These are phyloP conservation scores for Euplagia quadripunctaria DNA, from an alignment of 2,888 invertebrate genomes.

Conservation along the genomic window DNA sequence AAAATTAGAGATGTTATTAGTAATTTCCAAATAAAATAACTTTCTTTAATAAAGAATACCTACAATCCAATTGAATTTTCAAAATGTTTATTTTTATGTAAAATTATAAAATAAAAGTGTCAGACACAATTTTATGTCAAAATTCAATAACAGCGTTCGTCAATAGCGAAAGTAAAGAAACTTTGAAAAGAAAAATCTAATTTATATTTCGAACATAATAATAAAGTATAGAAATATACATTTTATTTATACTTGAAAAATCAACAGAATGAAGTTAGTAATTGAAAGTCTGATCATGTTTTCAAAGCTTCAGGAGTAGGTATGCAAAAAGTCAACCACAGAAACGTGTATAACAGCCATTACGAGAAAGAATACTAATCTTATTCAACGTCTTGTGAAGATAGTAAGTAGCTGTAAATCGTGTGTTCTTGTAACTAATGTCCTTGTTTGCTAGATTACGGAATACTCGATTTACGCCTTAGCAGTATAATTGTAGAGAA, in stretches of 20 bases:
- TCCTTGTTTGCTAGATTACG: slow-evolving; percentile 42
- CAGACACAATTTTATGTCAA: not conserved
- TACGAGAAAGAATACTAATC: slow-evolving; percentile 40
- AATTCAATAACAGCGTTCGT: not conserved
- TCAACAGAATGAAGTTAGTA: not conserved
- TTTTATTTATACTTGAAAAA: slow-evolving; percentile 2
- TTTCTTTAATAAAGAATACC: too few species aligned
- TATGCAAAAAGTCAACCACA: slow-evolving; percentile 8
- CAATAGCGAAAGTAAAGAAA: not conserved
- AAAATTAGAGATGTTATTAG: too few species aligned
- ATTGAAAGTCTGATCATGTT: slow-evolving; percentile 4
- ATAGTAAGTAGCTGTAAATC: slow-evolving; percentile 44
- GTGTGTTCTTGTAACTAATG: slow-evolving; percentile 38
- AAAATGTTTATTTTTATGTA: not conserved
- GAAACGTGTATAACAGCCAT: slow-evolving; percentile 25
- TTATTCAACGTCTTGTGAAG: slow-evolving; percentile 31
- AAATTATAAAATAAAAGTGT: not conserved
- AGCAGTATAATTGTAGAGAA: slow-evolving; percentile 18
- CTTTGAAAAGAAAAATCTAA: not conserved
- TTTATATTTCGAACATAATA: slow-evolving; percentile 3
- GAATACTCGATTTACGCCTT: slow-evolving; percentile 29
- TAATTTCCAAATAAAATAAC: too few species aligned
- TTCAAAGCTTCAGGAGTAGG: not conserved
- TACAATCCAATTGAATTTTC: not conserved
- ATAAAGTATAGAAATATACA: not conserved